Base-by-base conservation (phyloP, 2,113 vertebrate species). In the Cephalopholis sonnerati region DNA sequence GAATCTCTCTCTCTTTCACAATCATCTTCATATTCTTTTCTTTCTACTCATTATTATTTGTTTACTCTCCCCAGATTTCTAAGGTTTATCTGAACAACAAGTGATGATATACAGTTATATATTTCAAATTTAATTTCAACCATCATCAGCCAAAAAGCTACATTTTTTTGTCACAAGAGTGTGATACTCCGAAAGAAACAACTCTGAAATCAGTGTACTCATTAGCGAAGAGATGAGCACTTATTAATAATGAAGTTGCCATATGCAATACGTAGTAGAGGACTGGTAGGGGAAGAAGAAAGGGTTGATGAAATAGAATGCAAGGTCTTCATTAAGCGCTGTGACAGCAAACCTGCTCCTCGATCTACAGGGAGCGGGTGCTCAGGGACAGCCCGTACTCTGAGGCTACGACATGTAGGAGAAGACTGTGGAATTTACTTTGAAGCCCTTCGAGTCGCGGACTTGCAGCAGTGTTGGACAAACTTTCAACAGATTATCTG, bases 231-330 rank as follows among this genome's bases (percentile, higher is more conserved):
- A 68, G 70, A 90, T 75, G 82, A 92, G 67, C 54, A 25, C 81
- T 80, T 76, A 86, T 91, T 73, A 84, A 88, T 88, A 86, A 90
- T 86, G 41, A 79, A 88, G 83, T 76, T 15, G 13, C 29, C 85
- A 44, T 77, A 86, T 77, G 85, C 79, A 89, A 86, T 74, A 39
- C 41, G 12, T 72, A 74, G 81, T 22, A 3, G 79, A 25, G 73
- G 73, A 71, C 63, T 62, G 25, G 62, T 54, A 41, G 82, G 64
- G 5, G 46, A 80, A 85, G 87, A 87, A 67, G 85, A 92, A 90
- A 87, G 85, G 75, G 89, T 93, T 93, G 93, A 94, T 91, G 92
- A 93, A 93, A 95, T 87, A 77, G 87, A 90, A 91, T 90, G 92
- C 86, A 95, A 95, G 91, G 82, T 91, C 87, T 93, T 94, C 91